Conservation (phyloP, 2,797 vertebrate species). For the Myotis myotis region DNA sequence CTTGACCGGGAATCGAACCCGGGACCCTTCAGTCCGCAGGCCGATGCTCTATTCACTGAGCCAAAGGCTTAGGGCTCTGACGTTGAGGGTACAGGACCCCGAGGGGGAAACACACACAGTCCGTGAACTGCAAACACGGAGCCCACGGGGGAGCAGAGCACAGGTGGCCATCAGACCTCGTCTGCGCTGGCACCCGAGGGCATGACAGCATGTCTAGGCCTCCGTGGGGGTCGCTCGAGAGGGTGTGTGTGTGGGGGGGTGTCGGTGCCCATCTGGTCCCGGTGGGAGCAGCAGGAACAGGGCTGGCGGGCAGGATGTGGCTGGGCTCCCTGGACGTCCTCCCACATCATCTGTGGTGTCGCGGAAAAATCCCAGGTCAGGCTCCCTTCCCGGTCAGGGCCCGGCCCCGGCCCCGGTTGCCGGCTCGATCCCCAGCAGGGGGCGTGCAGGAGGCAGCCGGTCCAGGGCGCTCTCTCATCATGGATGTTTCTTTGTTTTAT, state of each 20-base stretch:
- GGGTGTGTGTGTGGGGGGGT: no score
- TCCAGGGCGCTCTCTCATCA: no score
- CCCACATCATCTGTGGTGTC: background rate
- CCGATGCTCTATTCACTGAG: background rate
- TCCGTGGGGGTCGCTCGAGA: accelerated
- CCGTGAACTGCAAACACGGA: background rate
- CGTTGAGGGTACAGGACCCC: background rate
- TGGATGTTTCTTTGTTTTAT: no score
- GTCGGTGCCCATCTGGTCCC: background rate
- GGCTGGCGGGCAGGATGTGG: no score
- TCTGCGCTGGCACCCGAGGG: background rate
- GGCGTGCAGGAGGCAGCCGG: no score
- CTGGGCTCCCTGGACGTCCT: background rate
- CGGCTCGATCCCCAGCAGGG: no score
- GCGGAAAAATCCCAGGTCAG: background rate
- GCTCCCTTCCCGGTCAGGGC: no score
- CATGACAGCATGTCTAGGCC: background rate
- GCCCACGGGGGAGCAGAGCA: no score
- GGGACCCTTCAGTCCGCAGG: no score
- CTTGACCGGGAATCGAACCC: no score
- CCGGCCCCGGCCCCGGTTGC: no score
- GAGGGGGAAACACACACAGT: background rate
- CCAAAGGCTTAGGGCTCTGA: background rate
- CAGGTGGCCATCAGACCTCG: background rate
- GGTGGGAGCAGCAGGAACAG: accelerated